phyloP scores from a whole-genome alignment of 2,888 invertebrate species.

The Sericinus montela region DNA sequence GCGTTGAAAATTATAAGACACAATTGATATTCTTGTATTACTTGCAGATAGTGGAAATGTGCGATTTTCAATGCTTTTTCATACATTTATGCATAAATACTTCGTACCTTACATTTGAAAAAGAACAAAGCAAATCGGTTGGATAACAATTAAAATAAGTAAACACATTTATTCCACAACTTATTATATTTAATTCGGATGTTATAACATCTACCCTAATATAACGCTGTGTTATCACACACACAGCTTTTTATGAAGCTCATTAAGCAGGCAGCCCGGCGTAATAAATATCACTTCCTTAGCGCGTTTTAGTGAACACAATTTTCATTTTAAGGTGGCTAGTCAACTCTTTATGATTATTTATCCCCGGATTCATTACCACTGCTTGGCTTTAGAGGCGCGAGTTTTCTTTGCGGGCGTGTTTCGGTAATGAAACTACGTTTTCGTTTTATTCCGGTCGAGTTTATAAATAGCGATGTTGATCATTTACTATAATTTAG shows the following conservation, averaged over 20 bases:
- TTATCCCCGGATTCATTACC: conserved; percentile 49
- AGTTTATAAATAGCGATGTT: not conserved
- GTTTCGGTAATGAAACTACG: conserved; percentile 16
- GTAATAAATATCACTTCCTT: conserved; percentile 75
- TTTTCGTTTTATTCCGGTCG: conserved; percentile 9
- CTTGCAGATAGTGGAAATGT: too few species aligned
- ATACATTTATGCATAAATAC: too few species aligned
- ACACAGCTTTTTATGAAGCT: conserved; percentile 35
- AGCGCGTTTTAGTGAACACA: conserved; percentile 60
- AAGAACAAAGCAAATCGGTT: too few species aligned
- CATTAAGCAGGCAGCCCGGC: conserved; percentile 47
- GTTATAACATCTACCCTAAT: conserved; percentile 17
- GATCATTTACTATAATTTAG: too few species aligned
- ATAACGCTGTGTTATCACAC: conserved; percentile 27
- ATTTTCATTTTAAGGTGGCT: conserved; percentile 72
- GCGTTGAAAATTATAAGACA: too few species aligned
- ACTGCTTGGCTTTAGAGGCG: not conserved
- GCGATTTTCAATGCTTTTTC: too few species aligned
- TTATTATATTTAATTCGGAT: conserved; percentile 16
- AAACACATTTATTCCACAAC: not conserved
- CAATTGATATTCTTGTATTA: too few species aligned
- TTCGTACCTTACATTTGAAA: too few species aligned
- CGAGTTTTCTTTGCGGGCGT: conserved; percentile 11
- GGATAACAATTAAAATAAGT: not conserved
- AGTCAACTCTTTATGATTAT: conserved; percentile 63